Evolutionary conservation across 2,888 invertebrate genomes (phyloP).

Genomic region (Chrysolina americana): DNA sequence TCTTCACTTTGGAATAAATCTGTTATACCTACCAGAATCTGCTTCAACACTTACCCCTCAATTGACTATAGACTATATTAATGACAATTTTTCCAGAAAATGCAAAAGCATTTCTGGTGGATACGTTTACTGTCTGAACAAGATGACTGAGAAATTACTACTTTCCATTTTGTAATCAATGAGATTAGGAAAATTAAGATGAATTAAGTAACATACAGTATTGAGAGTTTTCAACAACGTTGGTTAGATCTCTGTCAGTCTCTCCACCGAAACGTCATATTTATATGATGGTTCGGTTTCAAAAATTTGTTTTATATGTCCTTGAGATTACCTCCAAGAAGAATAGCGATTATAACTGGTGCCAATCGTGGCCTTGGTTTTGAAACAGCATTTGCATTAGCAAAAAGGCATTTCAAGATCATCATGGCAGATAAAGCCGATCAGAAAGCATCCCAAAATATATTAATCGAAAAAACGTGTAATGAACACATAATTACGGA

Average conservation of each 20-base stretch:
- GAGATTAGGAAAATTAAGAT: no score
- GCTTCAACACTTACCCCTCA: no score
- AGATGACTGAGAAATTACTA: no score
- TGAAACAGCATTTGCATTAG: constrained; percentile 65
- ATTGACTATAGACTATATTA: no score
- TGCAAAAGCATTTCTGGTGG: no score
- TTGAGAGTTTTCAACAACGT: not conserved
- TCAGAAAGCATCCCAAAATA: constrained; percentile 54
- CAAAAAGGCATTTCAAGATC: constrained; percentile 69
- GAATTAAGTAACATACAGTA: no score
- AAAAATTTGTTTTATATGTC: constrained; percentile 20
- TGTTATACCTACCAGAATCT: no score
- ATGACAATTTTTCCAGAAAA: no score
- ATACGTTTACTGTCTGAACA: no score
- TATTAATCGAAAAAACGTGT: constrained; percentile 57
- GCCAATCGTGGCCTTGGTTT: constrained; percentile 65
- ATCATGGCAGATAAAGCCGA: constrained; percentile 69
- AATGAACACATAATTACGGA: constrained; percentile 63
- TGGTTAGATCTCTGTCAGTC: not conserved
- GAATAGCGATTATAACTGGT: constrained; percentile 48
- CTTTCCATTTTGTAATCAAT: no score
- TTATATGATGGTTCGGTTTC: not conserved
- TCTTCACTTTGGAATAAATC: no score
- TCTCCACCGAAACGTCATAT: not conserved
- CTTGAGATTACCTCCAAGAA: constrained; percentile 16